These are phyloP conservation scores for Epinephelus lanceolatus DNA, from an alignment of 2,113 vertebrate species.

Conservation along the genomic window DNA sequence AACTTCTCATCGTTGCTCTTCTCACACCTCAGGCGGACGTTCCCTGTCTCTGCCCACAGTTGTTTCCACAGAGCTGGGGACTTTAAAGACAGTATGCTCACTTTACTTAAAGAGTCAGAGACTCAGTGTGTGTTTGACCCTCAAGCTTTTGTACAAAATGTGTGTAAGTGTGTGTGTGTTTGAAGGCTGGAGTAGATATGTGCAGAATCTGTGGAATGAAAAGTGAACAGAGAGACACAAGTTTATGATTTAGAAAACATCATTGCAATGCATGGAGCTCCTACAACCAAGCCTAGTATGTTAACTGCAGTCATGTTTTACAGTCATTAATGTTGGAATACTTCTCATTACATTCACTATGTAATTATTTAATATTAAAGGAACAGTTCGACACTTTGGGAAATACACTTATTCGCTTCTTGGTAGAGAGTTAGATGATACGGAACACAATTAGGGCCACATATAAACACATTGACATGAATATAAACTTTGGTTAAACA, in stretches of 20 bases:
- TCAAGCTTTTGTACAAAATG: not conserved
- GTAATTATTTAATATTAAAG: not conserved
- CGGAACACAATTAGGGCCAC: too few species aligned
- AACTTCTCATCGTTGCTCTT: not conserved
- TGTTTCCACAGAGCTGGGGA: conserved; percentile 58
- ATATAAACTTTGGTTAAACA: too few species aligned
- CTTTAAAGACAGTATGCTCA: conserved; percentile 25
- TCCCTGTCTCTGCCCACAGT: conserved; percentile 27
- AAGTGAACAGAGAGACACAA: not conserved
- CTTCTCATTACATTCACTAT: not conserved
- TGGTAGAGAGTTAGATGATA: not conserved
- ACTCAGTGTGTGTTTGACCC: not conserved
- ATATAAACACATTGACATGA: too few species aligned
- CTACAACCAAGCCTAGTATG: not conserved
- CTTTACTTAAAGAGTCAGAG: conserved; percentile 29
- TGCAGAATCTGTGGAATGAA: conserved; percentile 8
- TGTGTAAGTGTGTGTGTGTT: not conserved
- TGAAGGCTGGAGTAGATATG: not conserved
- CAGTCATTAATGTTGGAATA: not conserved
- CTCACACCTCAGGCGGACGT: conserved; percentile 8
- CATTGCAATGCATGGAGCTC: not conserved
- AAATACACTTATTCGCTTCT: too few species aligned
- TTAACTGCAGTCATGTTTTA: not conserved
- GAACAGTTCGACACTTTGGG: not conserved
- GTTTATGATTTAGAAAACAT: conserved; percentile 16